These are phyloP conservation scores for Lacerta bilineata DNA, from an alignment of 2,797 vertebrate species.

Conservation along the genomic window DNA sequence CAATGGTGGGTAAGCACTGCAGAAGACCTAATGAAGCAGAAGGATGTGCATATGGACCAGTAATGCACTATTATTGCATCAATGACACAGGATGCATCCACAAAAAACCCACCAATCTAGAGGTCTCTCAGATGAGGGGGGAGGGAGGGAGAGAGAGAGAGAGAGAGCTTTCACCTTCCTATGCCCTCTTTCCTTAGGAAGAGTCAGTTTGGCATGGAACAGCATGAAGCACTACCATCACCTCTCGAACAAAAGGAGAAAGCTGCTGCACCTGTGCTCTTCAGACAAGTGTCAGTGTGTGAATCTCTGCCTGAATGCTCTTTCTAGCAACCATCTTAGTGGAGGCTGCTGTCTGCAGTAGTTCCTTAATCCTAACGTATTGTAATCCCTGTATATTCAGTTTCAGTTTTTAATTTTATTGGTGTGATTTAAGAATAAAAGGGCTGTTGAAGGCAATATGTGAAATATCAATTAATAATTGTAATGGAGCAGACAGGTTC, in stretches of 20 bases:
- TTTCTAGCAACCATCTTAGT: neutral
- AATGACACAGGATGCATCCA: too few species aligned
- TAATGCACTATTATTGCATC: too few species aligned
- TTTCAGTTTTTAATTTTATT: constrained; percentile 22
- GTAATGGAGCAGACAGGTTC: neutral
- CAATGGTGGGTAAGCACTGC: too few species aligned
- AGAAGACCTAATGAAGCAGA: too few species aligned
- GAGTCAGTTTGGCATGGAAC: neutral
- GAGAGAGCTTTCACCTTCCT: too few species aligned
- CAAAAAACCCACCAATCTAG: too few species aligned
- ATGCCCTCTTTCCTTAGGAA: neutral
- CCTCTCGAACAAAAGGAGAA: neutral
- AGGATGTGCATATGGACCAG: too few species aligned
- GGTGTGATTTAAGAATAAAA: neutral
- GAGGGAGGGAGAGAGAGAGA: neutral
- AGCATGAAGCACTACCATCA: neutral
- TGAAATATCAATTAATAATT: neutral
- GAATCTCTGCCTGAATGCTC: constrained; percentile 14
- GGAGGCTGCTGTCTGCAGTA: neutral
- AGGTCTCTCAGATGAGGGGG: too few species aligned
- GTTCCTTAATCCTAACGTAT: neutral
- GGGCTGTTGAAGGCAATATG: neutral
- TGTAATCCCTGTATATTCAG: neutral
- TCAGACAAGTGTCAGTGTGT: neutral
- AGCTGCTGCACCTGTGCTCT: neutral